Base-by-base conservation (phyloP, 2,113 vertebrate species). In the Fregetta grallaria region DNA sequence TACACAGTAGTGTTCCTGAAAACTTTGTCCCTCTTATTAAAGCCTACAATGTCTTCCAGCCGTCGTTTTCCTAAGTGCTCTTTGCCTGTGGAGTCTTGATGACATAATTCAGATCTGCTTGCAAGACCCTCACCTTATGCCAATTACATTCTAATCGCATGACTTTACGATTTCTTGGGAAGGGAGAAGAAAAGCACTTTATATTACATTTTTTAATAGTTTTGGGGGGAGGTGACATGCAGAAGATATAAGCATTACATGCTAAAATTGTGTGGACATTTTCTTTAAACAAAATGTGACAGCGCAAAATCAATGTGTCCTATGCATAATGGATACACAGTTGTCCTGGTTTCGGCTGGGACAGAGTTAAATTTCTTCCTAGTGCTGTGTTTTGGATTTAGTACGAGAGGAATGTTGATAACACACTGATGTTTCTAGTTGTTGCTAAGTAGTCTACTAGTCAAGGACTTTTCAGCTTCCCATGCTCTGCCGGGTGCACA, bases 101-200 rank as follows among this genome's bases (percentile, higher is more conserved):
- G 97, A 97, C 86, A 97, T 87, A 96, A 94, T 96, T 98, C 95
- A 91, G 86, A 88, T 96, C 96, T 96, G 87, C 71, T 96, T 96
- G 91, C 95, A 97, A 98, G 94, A 97, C 92, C 95, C 74, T 97
- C 90, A 97, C 86, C 97, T 98, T 88, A 97, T 93, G 79, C 88
- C 94, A 98, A 96, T 97, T 98, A 95, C 94, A 93, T 97, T 93
- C 95, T 96, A 96, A 97, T 94, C 91, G 81, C 49, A 3, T 96
- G 94, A 90, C 94, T 97, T 94, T 84, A 81, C 34, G 15, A 59
- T 91, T 88, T 96, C 75, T 93, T 93, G 62, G 85, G 75, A 91
- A 97, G 95, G 44, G 53, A 94, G 47, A 92, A 88, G 77, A n/a
- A 89, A 97, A 91, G 38, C 27, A 86, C 49, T 97, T 97, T 49